phyloP scores from a whole-genome alignment of 2,888 invertebrate species.

The Melinopterus prodromus region DNA sequence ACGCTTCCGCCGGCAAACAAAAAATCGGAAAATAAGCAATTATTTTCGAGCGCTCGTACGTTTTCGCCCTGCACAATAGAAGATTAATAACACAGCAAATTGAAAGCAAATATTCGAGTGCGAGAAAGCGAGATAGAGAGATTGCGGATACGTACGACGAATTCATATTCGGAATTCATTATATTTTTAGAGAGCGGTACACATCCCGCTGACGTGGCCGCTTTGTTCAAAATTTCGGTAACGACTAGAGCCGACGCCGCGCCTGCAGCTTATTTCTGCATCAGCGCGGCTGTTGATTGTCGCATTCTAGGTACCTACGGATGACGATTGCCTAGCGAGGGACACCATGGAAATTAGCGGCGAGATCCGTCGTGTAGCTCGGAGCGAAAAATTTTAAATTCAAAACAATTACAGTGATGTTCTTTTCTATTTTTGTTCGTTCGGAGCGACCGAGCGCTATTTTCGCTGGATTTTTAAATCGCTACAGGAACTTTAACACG shows the following conservation, averaged over 20 bases:
- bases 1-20: neutral
- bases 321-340: neutral
- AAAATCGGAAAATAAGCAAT: slow-evolving; percentile 18
- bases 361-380: no score
- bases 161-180: slow-evolving; percentile 32
- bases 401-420: neutral
- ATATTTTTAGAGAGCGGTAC: slow-evolving; percentile 30
- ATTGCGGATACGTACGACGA: neutral
- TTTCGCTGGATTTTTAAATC: neutral
- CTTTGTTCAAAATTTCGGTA: slow-evolving; percentile 14
- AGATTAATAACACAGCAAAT: slow-evolving; percentile 35
- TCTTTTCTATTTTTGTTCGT: neutral
- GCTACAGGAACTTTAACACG: neutral
- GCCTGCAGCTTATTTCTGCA: slow-evolving; percentile 19
- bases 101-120: slow-evolving; percentile 33
- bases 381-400: neutral
- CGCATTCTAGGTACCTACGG: neutral
- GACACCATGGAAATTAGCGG: neutral
- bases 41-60: slow-evolving; percentile 14
- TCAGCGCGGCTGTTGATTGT: slow-evolving; percentile 30
- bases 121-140: neutral
- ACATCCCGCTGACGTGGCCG: neutral
- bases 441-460: neutral
- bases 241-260: neutral
- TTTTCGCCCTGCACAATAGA: slow-evolving; percentile 20